Conservation (phyloP, 2,888 invertebrate species). For the Nomada fucata region DNA sequence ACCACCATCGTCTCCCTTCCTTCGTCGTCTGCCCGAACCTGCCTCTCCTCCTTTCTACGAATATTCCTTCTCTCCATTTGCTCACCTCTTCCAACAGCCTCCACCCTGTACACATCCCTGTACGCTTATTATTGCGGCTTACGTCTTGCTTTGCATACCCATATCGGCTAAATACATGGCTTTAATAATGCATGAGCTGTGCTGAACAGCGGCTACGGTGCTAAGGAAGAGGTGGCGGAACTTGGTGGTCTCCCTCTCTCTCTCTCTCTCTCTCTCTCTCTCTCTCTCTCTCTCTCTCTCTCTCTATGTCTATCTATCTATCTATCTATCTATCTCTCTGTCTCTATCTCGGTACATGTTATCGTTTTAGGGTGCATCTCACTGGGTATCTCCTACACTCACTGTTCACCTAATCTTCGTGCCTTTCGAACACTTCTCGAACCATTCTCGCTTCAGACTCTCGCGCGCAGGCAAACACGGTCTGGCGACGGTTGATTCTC, state of each 20-base stretch:
- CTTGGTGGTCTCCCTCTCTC: conserved; percentile 76
- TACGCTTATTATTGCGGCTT: conserved; percentile 81
- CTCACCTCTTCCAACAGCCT: conserved; percentile 46
- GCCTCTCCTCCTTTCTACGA: conserved; percentile 8
- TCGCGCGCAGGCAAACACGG: conserved; percentile 12
- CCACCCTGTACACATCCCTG: conserved; percentile 74
- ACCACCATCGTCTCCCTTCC: conserved; percentile 44
- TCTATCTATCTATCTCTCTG: conserved; percentile 7
- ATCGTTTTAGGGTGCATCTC: conserved; percentile 66
- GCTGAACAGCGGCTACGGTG: conserved; percentile 83
- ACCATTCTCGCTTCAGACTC: conserved; percentile 38
- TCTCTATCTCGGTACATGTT: conserved; percentile 36
- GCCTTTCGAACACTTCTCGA: conserved; percentile 34
- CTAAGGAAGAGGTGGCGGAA: conserved; percentile 82
- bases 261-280: background rate
- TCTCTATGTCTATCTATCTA: background rate
- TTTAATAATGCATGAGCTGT: conserved; percentile 83
- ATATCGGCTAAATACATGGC: conserved; percentile 80
- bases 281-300: conserved; percentile 39
- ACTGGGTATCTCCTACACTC: background rate
- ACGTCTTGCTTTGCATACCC: conserved; percentile 81
- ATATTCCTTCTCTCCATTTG: conserved; percentile 54
- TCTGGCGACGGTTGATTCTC: conserved; percentile 18
- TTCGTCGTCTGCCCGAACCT: conserved; percentile 5
- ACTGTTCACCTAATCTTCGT: conserved; percentile 12